A percentile compares a stretch with the other conserved stretches of the same genome.
These are phyloP conservation scores for Crocodylus rhombifer DNA, from an alignment of 2,797 vertebrate species.

Conservation along the genomic window DNA sequence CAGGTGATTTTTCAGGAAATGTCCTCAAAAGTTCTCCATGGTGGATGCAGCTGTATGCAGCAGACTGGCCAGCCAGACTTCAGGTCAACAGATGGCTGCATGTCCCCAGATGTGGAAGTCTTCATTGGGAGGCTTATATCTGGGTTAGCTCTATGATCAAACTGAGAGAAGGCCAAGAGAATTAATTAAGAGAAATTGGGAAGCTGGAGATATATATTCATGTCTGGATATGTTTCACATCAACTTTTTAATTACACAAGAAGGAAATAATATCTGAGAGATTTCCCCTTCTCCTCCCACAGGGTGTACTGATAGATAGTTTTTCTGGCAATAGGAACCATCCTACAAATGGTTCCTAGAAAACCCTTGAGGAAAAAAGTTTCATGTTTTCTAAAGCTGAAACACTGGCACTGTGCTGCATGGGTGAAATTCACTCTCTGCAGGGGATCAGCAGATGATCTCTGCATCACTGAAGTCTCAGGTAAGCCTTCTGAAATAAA, in stretches of 20 bases:
- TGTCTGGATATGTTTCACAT: slow-evolving; percentile 71
- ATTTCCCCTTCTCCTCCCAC: slow-evolving; percentile 73
- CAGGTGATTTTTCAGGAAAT: slow-evolving; percentile 53
- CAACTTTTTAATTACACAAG: slow-evolving; percentile 69
- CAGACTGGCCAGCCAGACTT: slow-evolving; percentile 16
- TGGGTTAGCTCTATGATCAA: slow-evolving; percentile 30
- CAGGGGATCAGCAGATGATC: background rate
- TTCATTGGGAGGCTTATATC: slow-evolving; percentile 41
- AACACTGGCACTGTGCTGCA: slow-evolving; percentile 13
- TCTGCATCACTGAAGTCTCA: background rate
- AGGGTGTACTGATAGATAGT: slow-evolving; percentile 54
- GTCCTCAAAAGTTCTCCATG: background rate
- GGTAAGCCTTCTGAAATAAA: background rate
- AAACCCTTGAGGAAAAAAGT: slow-evolving; percentile 54
- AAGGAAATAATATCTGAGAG: slow-evolving; percentile 62
- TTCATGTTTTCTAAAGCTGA: slow-evolving; percentile 29
- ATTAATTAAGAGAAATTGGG: slow-evolving; percentile 44
- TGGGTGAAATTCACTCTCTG: background rate
- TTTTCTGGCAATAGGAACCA: slow-evolving; percentile 57
- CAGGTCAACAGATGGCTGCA: slow-evolving; percentile 64
- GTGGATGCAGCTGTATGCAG: slow-evolving; percentile 56
- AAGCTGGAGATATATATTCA: slow-evolving; percentile 69
- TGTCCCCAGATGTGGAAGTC: slow-evolving; percentile 57
- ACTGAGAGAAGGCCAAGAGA: slow-evolving; percentile 60
- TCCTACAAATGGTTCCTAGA: slow-evolving; percentile 66